These are phyloP conservation scores for Nomada ruficornis DNA, from an alignment of 2,888 invertebrate species.

Conservation along the genomic window DNA sequence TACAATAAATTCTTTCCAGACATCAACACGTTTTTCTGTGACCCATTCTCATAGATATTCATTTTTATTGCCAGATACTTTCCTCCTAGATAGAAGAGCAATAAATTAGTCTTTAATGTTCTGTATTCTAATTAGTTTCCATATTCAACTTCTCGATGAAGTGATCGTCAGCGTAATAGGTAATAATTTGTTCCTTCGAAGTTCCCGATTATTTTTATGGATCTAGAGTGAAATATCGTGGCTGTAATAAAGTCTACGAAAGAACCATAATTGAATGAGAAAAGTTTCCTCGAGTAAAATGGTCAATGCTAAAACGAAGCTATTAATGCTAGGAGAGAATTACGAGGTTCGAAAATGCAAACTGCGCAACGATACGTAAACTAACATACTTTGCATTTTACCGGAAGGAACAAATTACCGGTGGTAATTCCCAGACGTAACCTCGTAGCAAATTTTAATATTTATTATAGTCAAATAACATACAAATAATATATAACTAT, in stretches of 20 bases:
- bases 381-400: background rate
- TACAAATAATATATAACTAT: no score
- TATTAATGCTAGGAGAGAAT: slow-evolving; percentile 37
- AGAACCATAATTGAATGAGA: slow-evolving; percentile 48
- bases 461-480: background rate
- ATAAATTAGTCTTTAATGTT: background rate
- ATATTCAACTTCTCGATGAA: background rate
- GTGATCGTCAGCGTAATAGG: background rate
- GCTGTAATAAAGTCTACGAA: slow-evolving; percentile 39
- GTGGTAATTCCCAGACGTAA: background rate
- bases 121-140: slow-evolving; percentile 5
- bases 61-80: no score
- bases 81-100: background rate
- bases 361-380: slow-evolving; percentile 2
- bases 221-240: slow-evolving; percentile 28
- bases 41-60: no score
- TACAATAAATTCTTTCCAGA: no score
- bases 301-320: slow-evolving; percentile 29
- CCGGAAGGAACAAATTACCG: background rate
- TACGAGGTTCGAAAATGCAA: slow-evolving; percentile 10
- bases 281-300: slow-evolving; percentile 31
- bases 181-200: slow-evolving; percentile 20
- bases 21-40: no score
- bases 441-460: background rate
- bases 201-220: slow-evolving; percentile 38